A percentile compares a stretch with the other conserved stretches of the same genome.
Evolutionary conservation across 2,888 invertebrate species (phyloP).

Genomic region (Lucinisca nassula): DNA sequence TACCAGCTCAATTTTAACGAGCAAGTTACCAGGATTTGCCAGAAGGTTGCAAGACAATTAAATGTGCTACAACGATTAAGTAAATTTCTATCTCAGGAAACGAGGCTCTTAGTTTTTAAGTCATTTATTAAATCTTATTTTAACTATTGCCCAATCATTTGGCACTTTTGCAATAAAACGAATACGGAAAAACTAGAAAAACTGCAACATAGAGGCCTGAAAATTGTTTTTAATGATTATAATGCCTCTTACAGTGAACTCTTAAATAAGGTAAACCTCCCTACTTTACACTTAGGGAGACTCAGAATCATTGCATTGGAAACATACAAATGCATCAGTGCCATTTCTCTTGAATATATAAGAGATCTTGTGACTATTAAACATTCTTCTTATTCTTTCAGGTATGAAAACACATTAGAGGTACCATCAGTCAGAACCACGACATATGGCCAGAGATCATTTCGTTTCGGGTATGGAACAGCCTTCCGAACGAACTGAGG

Average conservation of each 20-base stretch:
- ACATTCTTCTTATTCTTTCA: too few species aligned
- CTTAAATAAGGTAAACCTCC: neutral
- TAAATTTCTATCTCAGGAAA: neutral
- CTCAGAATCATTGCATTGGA: neutral
- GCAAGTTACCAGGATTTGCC: neutral
- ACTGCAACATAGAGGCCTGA: neutral
- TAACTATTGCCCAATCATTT: conserved; percentile 11
- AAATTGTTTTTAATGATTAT: neutral
- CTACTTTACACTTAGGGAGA: neutral
- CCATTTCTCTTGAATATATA: too few species aligned
- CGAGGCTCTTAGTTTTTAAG: neutral
- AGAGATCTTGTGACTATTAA: too few species aligned
- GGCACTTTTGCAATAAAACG: neutral
- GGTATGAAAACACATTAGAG: too few species aligned
- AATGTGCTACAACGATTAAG: conserved; percentile 5
- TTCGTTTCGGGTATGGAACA: too few species aligned
- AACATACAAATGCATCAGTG: neutral
- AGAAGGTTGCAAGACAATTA: conserved; percentile 12
- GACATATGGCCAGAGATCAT: too few species aligned
- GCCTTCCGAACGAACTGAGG: too few species aligned
- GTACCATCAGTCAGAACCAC: too few species aligned
- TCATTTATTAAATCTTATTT: neutral
- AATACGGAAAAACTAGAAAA: conserved; percentile 16
- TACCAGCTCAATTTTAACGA: neutral
- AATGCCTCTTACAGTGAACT: neutral